Evolutionary conservation across 2,888 invertebrate species (phyloP), one percentile per base, ranked within the genome.

Genomic region (Meliscaeva auricollis): DNA sequence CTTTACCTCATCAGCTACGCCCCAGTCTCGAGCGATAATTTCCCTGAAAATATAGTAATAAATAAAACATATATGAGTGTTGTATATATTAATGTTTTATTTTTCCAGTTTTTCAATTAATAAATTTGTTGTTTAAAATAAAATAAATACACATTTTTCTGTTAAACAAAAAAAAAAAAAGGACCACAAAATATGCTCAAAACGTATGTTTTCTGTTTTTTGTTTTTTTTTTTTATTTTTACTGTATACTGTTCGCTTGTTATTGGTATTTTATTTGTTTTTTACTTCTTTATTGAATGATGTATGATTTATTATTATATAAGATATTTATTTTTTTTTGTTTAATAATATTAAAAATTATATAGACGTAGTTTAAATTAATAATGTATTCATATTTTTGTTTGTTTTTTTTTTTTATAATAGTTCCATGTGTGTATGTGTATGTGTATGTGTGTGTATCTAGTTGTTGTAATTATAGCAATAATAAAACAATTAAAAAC

Each of bases 61-160:
- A 58, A 66, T 56, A 52, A 75, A 70, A 66, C 26, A 1, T 15
- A 0, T 0, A 22, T 5, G 52, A 62, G 6, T 72, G 26, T 77
- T 81, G 76, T 85, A 81, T 85, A 85, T 81, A 81, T 81, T 85
- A 80, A 84, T 85, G 68, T 81, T 77, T 85, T 85, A 77, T 85
- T 81, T 72, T 76, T 85, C 81, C 68, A 73, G 81, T 77, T 85
- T 73, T 73, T 85, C 68, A 73, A 76, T 85, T 81, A 64, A 81
- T 81, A 77, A 85, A 85, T 85, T 81, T 85, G 72, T 85, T 81
- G 76, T 85, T 85, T 68, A 77, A 85, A 81, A 81, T 52, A 52
- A 69, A 69, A 69, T 81, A 85, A 76, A 81, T 85, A 73, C 72
- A 81, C 62, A 81, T 73, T 73, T 85, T 76, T 69, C 60, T 66